Evolutionary conservation across 2,797 vertebrate species (phyloP), one percentile per base, ranked within the genome.

Genomic region (Ficedula albicollis): DNA sequence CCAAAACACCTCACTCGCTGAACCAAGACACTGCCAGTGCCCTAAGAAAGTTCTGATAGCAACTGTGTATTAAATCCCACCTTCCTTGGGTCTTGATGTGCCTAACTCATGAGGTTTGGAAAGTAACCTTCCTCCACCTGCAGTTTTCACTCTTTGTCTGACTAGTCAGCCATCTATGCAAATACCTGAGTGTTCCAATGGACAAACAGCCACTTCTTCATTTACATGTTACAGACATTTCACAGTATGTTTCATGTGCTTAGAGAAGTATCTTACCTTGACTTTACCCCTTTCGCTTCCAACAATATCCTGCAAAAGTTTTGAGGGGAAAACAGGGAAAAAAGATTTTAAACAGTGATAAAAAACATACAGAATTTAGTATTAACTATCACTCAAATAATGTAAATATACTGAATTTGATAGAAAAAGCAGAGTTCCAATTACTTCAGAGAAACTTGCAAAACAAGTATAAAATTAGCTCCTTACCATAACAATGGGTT

Each of bases 401-500:
- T 15, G 5, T 21, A 82, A 43, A 59, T 8, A 79, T 91, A 89
- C 26, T 23, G 12, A 54, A 62, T 79, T 88, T 69, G 4, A 67
- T 5, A 74, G 67, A 46, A 92, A 75, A 97, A 76, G 29, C 74
- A 19, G 26, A 92, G 8, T 22, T 64, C 22, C 32, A 78, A 80
- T 69, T 19, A 82, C n/a, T 43, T 74, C 34, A 30, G 51, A 89
- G 22, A 68, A 30, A 44, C 62, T 68, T 77, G 52, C 32, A 87
- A 83, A 91, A 84, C 60, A 59, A 84, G 36, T 19, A 49, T 51
- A 89, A 85, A 92, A 90, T 34, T 1, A 63, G 36, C 9, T 92
- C 74, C 98, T 98, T 98, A 99, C 99, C 97, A 98, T 97, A 94
- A 98, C 89, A 48, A 99, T 98, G 9, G 99, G 99, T 89, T 99